Evolutionary conservation across 2,113 vertebrate species (phyloP).

Genomic region (Alethe diademata): DNA sequence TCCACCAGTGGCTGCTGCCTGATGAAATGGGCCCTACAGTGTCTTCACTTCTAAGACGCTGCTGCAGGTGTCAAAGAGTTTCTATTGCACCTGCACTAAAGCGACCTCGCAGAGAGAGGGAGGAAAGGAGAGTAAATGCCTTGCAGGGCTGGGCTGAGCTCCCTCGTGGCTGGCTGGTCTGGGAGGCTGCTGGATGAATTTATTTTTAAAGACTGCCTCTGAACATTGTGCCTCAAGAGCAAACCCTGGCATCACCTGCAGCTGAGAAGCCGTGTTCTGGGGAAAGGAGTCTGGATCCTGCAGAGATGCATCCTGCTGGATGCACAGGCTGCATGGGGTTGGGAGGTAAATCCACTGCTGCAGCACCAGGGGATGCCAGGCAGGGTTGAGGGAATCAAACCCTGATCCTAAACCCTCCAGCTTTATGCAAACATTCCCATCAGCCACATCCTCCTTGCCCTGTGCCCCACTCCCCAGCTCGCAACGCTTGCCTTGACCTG

Average conservation of each 20-base stretch:
- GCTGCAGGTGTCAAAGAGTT: neutral
- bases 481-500: neutral
- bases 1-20: neutral
- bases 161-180: accelerated
- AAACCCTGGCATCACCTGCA: neutral
- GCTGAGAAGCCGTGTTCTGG: neutral
- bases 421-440: neutral
- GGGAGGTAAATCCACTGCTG: accelerated
- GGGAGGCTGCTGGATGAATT: neutral
- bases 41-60: neutral
- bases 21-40: accelerated
- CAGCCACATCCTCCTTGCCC: neutral
- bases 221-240: neutral
- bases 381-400: neutral
- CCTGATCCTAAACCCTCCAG: neutral
- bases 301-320: neutral
- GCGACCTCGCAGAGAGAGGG: neutral
- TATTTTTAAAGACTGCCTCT: neutral
- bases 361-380: neutral
- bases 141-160: neutral
- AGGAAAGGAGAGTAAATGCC: neutral
- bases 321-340: neutral
- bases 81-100: neutral
- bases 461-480: neutral
- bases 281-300: neutral